A percentile compares a stretch with the other conserved stretches of the same genome.
These are phyloP conservation scores for Stegastes partitus DNA, from an alignment of 2,113 vertebrate species.

Conservation along the genomic window DNA sequence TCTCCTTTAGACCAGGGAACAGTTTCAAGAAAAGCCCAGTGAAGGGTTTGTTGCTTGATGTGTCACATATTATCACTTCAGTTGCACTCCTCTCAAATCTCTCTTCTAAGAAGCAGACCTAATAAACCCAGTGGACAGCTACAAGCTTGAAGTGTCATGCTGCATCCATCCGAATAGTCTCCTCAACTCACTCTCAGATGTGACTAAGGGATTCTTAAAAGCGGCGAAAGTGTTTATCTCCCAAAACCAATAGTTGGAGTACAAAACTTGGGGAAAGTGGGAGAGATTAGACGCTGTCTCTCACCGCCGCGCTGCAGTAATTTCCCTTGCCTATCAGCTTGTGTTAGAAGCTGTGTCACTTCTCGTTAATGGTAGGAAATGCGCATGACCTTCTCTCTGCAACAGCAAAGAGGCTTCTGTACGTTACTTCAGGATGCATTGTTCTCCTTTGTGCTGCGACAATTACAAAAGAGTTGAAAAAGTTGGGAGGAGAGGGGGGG, in stretches of 20 bases:
- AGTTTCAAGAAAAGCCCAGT: constrained; percentile 46
- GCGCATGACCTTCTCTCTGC: constrained; percentile 19
- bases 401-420: background rate
- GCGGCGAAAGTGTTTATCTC: constrained; percentile 66
- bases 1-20: constrained; percentile 43
- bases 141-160: constrained; percentile 66
- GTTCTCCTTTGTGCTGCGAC: constrained; percentile 3
- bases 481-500: too few species aligned
- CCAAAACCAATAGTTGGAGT: constrained; percentile 42
- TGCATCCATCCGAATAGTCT: constrained; percentile 41
- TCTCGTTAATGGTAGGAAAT: constrained; percentile 46
- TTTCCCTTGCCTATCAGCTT: constrained; percentile 38
- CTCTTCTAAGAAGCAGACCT: constrained; percentile 43
- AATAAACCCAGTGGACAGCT: constrained; percentile 68
- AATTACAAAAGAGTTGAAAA: too few species aligned
- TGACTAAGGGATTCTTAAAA: constrained; percentile 59
- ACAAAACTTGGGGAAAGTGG: constrained; percentile 40
- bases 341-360: constrained; percentile 38
- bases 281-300: constrained; percentile 56
- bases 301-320: constrained; percentile 18
- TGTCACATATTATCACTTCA: constrained; percentile 61
- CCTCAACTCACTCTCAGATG: constrained; percentile 41
- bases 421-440: constrained; percentile 6
- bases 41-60: constrained; percentile 52
- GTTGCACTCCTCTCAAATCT: constrained; percentile 55